A percentile compares a stretch with the other conserved stretches of the same genome.
Conservation (phyloP, 2,888 invertebrate genomes). For the Lacanobia oleracea region DNA sequence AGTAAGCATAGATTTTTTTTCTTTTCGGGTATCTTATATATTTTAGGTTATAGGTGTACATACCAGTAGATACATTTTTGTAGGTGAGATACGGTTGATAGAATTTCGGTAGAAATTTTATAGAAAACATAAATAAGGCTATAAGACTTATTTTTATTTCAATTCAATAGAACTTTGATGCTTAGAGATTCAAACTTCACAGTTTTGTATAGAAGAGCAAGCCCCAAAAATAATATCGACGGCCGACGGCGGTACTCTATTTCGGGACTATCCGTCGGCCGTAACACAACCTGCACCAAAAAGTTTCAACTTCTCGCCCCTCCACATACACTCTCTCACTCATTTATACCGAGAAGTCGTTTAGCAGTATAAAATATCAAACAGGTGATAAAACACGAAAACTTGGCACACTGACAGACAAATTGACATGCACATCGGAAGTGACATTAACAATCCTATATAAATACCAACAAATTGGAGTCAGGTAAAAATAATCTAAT, state of each 20-base stretch:
- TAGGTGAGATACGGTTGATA: neutral
- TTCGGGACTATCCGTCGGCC: slow-evolving; percentile 61
- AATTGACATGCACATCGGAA: slow-evolving; percentile 68
- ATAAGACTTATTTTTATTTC: neutral
- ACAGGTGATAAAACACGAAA: slow-evolving; percentile 66
- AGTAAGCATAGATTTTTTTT: too few relatives aligned
- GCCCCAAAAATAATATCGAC: slow-evolving; percentile 4
- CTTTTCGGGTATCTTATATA: too few relatives aligned
- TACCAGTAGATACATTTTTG: too few relatives aligned
- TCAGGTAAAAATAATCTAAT: slow-evolving; percentile 66
- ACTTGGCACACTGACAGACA: slow-evolving; percentile 72
- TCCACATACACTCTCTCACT: slow-evolving; percentile 16
- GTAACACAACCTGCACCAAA: slow-evolving; percentile 53
- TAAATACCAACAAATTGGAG: slow-evolving; percentile 70
- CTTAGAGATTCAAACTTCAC: neutral
- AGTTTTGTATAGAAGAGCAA: neutral
- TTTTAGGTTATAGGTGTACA: too few relatives aligned
- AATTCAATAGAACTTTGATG: neutral
- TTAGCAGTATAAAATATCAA: slow-evolving; percentile 61
- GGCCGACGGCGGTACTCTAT: slow-evolving; percentile 62
- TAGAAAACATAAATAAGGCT: neutral
- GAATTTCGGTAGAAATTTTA: neutral
- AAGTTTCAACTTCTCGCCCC: slow-evolving; percentile 34
- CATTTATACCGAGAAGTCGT: slow-evolving; percentile 56
- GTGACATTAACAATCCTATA: slow-evolving; percentile 70